Percentiles rank a stretch among this genome's conserved stretches.
Evolutionary conservation across 2,113 vertebrate species (phyloP).

Genomic region (Mobula hypostoma): DNA sequence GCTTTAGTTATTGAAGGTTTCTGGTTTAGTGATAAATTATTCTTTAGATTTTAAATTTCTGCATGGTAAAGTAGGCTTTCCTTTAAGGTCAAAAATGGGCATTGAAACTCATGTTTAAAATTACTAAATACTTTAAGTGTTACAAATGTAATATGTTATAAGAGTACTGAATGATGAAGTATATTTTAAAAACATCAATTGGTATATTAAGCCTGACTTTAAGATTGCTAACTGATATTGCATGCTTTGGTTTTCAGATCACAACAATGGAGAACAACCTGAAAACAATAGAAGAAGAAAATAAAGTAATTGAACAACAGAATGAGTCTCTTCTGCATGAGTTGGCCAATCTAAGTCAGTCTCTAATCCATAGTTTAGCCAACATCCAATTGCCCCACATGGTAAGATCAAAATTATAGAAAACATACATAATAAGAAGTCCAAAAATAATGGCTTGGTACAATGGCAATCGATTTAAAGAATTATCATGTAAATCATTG

Average conservation of each 20-base stretch:
- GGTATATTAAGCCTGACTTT: background rate
- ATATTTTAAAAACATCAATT: background rate
- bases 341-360: constrained; percentile 96
- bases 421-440: background rate
- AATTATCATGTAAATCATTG: background rate
- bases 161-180: too few species aligned
- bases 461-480: background rate
- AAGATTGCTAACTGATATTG: background rate
- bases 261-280: constrained; percentile 99
- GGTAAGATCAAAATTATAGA: constrained; percentile 72
- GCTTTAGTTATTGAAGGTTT: background rate
- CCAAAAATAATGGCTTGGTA: too few species aligned
- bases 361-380: constrained; percentile 96
- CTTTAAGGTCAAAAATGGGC: background rate
- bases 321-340: constrained; percentile 97
- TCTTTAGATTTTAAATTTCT: constrained; percentile 71
- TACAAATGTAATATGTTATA: background rate
- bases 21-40: background rate
- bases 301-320: constrained; percentile 99
- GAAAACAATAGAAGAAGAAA: constrained; percentile 98
- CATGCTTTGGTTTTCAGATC: constrained; percentile 64
- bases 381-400: constrained; percentile 98
- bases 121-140: background rate
- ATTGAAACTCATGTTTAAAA: background rate
- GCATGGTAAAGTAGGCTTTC: background rate